Conservation (phyloP, 2,113 vertebrate species). For the Pangasianodon gigas region DNA sequence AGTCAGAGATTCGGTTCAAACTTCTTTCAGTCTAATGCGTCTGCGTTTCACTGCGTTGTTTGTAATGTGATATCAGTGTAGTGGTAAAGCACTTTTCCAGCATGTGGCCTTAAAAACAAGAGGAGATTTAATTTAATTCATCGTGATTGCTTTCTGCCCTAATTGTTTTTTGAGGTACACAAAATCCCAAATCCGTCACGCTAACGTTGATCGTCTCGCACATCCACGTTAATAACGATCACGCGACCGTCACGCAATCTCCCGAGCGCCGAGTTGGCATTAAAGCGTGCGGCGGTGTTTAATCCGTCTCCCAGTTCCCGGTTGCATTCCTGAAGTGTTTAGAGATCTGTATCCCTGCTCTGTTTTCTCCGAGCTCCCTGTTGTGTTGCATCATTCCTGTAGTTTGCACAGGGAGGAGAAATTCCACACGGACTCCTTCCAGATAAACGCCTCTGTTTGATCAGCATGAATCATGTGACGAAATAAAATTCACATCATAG, state of each 20-base stretch:
- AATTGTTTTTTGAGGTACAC: background rate
- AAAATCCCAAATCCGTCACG: background rate
- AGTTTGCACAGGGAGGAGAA: conserved; percentile 28
- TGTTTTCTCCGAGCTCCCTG: background rate
- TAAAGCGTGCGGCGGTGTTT: background rate
- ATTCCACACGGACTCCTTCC: background rate
- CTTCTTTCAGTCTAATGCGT: background rate
- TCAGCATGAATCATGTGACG: background rate
- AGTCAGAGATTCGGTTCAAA: background rate
- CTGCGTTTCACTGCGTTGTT: background rate
- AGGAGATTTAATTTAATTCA: background rate
- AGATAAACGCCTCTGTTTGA: conserved; percentile 15
- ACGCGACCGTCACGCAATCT: background rate
- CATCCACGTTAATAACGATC: background rate
- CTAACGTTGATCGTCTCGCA: background rate
- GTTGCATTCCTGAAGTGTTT: background rate
- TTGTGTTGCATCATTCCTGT: background rate
- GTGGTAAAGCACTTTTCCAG: background rate
- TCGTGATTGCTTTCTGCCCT: background rate
- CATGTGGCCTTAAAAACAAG: background rate
- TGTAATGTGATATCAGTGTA: background rate
- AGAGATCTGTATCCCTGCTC: background rate
- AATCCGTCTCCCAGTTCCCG: background rate
- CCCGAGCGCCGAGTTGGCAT: background rate
- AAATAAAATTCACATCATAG: too few species aligned